Base-by-base conservation (phyloP, 35 echinoderm and acorn worm genomes). In the Nesometra sesokonis region DNA sequence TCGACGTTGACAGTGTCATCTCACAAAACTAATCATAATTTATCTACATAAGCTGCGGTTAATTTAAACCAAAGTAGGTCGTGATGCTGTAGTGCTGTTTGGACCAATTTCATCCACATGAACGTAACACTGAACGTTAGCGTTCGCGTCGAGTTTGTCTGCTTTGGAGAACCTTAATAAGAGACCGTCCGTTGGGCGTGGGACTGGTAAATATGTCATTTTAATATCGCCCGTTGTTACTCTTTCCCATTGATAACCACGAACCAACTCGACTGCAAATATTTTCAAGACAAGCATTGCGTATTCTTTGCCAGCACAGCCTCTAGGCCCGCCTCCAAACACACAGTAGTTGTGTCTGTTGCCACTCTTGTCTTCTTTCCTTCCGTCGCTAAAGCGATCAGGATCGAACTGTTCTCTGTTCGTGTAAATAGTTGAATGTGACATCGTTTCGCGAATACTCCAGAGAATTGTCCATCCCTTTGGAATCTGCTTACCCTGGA, bases 401-500 rank as follows among this genome's bases (percentile, higher is more conserved):
- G 96, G 96, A 67, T 99, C 90, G 86, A 99, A 99, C 34, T 86
- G 46, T 36, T 91, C 36, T 29, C 29, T 84, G 76, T 92, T 83
- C 17, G 81, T 76, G 67, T 88, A 99, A 30, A 84, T 81, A 3
- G 94, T 88, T 3, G 96, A 91, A 33, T 90, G 86, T 17, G 88
- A 35, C 30, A 94, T 80, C 1, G 96, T 99, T 36, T 99, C 96
- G 19, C 96, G 87, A 85, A 99, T 93, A 76, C 96, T 99, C 21
- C 85, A 99, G 29, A 99, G 37, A 13, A 99, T 77, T 0, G 93
- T 92, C 96, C 96, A 99, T 29, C 93, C 95, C 33, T 88, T 87
- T 32, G 96, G 96, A 82, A 99, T 90, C 38, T 94, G 96, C 35
- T 94, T 92, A 30, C 96, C 96, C 96, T 94, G 77, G 34, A 33